A percentile compares a stretch with the other conserved stretches of the same genome.
These are phyloP conservation scores for Anoncus sp. DNA, from an alignment of 2,888 invertebrate species.

Conservation along the genomic window DNA sequence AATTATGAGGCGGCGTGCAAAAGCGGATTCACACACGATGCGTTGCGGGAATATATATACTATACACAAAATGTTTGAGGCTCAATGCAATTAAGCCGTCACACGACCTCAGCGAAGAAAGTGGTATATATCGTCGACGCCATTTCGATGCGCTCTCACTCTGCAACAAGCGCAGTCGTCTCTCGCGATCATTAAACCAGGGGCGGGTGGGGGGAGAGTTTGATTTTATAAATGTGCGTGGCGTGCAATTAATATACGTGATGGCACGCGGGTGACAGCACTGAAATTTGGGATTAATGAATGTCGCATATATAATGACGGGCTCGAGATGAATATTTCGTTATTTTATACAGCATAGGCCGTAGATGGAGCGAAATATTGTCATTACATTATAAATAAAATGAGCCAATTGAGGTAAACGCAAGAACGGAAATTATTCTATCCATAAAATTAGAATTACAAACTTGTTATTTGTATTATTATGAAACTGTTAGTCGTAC, in stretches of 20 bases:
- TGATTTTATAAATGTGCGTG: constrained; percentile 20
- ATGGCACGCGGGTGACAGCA: constrained; percentile 32
- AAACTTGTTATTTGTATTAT: too few species aligned
- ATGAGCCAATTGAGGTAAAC: background rate
- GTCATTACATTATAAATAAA: background rate
- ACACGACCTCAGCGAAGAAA: constrained; percentile 49
- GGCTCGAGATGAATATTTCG: background rate
- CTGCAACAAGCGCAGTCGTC: background rate
- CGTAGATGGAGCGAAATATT: background rate
- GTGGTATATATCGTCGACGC: constrained; percentile 33
- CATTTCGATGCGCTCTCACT: constrained; percentile 45
- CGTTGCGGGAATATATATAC: constrained; percentile 4
- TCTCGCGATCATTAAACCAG: constrained; percentile 1
- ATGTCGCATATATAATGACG: constrained; percentile 15
- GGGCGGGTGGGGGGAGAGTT: constrained; percentile 6
- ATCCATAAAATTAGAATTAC: too few species aligned
- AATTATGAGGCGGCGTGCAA: constrained; percentile 76
- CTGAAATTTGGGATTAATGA: constrained; percentile 34
- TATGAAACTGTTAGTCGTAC: too few species aligned
- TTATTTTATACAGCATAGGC: background rate
- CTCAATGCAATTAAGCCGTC: constrained; percentile 75
- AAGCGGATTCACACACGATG: constrained; percentile 73
- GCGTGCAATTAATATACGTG: constrained; percentile 37
- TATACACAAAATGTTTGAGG: constrained; percentile 23
- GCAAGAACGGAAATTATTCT: too few species aligned